Percentiles rank a stretch among this genome's conserved stretches.
Conservation (phyloP, 2,113 vertebrate species). For the Clarias gariepinus region DNA sequence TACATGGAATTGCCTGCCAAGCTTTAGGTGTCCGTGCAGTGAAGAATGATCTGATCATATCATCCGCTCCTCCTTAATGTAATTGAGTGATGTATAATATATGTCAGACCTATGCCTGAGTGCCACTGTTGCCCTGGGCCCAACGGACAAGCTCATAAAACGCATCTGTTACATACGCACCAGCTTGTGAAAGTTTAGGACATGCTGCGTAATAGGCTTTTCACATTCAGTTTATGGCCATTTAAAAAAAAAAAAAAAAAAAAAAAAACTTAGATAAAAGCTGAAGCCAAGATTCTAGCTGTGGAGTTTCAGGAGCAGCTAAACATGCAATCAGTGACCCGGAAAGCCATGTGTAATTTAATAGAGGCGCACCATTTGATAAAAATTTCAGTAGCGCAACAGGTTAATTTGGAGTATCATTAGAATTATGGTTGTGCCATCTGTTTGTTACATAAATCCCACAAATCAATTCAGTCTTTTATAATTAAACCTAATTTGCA, state of each 20-base stretch:
- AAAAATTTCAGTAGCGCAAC: too few relatives aligned
- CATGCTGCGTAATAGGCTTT: conserved; percentile 11
- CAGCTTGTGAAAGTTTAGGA: conserved; percentile 26
- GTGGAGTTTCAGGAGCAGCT: background rate
- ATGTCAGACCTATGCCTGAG: conserved; percentile 19
- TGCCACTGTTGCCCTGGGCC: conserved; percentile 38
- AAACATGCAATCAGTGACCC: background rate
- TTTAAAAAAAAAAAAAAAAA: too few relatives aligned
- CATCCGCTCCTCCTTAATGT: conserved; percentile 47
- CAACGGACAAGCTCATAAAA: conserved; percentile 25
- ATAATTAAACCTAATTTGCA: background rate
- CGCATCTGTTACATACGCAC: conserved; percentile 37
- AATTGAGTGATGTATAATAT: conserved; percentile 46
- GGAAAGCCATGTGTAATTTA: background rate
- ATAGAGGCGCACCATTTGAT: background rate
- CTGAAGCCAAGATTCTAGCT: background rate
- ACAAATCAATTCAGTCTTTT: background rate
- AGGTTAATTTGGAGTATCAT: background rate
- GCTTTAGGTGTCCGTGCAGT: conserved; percentile 4
- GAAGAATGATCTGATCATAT: conserved; percentile 47
- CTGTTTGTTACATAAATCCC: background rate
- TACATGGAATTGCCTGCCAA: background rate
- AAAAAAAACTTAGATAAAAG: background rate
- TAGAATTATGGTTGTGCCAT: background rate
- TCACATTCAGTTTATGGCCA: background rate